phyloP scores from a whole-genome alignment of 1,140 invertebrate species.

The Carcinoscorpius rotundicauda region DNA sequence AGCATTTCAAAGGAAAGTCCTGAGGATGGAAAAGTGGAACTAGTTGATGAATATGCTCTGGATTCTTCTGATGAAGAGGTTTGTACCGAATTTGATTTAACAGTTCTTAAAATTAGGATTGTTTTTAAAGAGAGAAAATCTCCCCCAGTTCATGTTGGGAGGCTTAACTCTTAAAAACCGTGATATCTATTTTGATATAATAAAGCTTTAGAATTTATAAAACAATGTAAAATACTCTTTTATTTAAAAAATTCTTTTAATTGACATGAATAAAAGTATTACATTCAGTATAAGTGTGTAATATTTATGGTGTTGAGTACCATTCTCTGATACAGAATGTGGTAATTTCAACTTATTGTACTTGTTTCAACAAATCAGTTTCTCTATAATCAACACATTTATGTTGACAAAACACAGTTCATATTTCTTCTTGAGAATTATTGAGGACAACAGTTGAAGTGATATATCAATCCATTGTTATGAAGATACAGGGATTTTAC shows the following conservation, averaged over 20 bases:
- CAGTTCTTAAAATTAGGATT: neutral
- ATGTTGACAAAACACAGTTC: too few relatives aligned
- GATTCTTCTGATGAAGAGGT: constrained; percentile 84
- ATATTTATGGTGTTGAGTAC: too few relatives aligned
- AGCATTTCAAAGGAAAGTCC: too few relatives aligned
- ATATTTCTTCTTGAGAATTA: too few relatives aligned
- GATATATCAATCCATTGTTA: too few relatives aligned
- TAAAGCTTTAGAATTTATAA: constrained; percentile 2
- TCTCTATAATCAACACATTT: too few relatives aligned
- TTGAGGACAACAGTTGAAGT: too few relatives aligned
- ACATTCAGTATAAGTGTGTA: neutral
- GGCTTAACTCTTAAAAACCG: neutral
- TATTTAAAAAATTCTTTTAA: constrained; percentile 1
- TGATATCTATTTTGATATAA: neutral
- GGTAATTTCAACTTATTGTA: too few relatives aligned
- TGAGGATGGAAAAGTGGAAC: constrained; percentile 6
- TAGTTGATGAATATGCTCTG: constrained; percentile 49
- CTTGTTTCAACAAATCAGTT: too few relatives aligned
- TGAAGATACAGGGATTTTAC: too few relatives aligned
- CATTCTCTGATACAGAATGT: too few relatives aligned
- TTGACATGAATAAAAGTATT: neutral
- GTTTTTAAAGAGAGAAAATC: too few relatives aligned
- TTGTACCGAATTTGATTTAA: constrained; percentile 15
- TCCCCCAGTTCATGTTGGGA: neutral
- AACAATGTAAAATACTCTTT: constrained; percentile 1